Evolutionary conservation across 2,888 invertebrate genomes (phyloP).

Genomic region (Papilio elwesi): DNA sequence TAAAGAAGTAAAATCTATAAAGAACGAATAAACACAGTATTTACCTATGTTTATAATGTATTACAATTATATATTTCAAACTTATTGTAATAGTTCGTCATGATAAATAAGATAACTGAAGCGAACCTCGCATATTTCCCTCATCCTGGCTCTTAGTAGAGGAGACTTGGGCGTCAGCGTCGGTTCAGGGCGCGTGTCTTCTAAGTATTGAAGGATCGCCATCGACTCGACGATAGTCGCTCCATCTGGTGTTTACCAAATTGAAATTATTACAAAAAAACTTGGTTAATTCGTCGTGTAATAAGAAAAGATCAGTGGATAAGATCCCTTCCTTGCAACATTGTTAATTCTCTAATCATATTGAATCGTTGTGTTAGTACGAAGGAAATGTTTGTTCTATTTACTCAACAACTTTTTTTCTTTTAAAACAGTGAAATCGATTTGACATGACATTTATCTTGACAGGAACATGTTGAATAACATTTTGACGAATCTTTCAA

Average conservation of each 20-base stretch:
- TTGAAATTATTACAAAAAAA: background rate
- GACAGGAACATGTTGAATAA: too few species aligned
- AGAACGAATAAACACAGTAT: too few species aligned
- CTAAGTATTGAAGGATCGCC: constrained; percentile 88
- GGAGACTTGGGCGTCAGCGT: constrained; percentile 82
- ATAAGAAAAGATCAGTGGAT: background rate
- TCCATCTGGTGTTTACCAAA: constrained; percentile 60
- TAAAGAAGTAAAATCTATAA: too few species aligned
- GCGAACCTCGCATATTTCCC: constrained; percentile 75
- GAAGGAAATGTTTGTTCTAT: too few species aligned
- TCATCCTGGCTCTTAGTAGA: constrained; percentile 81
- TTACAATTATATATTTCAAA: too few species aligned
- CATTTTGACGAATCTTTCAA: too few species aligned
- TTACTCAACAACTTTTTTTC: too few species aligned
- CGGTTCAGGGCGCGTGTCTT: constrained; percentile 82
- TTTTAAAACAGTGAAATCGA: too few species aligned
- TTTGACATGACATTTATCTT: too few species aligned
- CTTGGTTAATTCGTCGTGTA: background rate
- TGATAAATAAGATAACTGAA: background rate
- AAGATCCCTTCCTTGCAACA: background rate
- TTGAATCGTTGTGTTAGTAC: too few species aligned
- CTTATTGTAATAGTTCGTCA: background rate
- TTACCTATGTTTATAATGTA: too few species aligned
- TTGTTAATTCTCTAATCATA: too few species aligned
- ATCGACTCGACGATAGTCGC: constrained; percentile 73